Conservation (phyloP, 1,140 invertebrate species). For the Trachelipus rathkii region DNA sequence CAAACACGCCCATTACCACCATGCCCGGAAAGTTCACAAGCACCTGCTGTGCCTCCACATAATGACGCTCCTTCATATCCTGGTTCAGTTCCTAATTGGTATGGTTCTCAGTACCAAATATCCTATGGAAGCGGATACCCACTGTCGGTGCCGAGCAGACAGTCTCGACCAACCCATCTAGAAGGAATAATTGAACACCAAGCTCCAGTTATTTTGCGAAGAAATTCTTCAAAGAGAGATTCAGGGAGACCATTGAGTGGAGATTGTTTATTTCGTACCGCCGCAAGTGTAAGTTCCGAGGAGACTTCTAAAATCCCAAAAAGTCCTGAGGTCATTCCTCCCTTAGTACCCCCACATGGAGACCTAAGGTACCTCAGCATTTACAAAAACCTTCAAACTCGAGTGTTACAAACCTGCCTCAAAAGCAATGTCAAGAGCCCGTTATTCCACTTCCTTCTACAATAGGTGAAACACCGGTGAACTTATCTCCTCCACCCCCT, state of each 20-base stretch:
- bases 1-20: constrained; percentile 33
- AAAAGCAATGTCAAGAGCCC: neutral
- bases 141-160: constrained; percentile 39
- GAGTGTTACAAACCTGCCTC: constrained; percentile 1
- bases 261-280: neutral
- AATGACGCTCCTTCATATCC: constrained; percentile 31
- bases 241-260: neutral
- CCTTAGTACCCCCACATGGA: constrained; percentile 35
- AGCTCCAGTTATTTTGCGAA: constrained; percentile 22
- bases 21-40: constrained; percentile 28
- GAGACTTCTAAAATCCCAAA: neutral
- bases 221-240: neutral
- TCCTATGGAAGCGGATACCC: constrained; percentile 31
- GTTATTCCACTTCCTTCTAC: too few species aligned
- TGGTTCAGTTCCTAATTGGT: constrained; percentile 43
- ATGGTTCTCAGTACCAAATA: constrained; percentile 37
- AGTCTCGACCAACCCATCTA: constrained; percentile 27
- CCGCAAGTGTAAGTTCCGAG: constrained; percentile 27
- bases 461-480: too few species aligned
- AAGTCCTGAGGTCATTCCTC: constrained; percentile 28
- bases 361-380: constrained; percentile 33
- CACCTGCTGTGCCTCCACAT: constrained; percentile 27
- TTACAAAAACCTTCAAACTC: neutral
- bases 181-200: neutral
- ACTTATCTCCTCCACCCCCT: constrained; percentile 3